phyloP scores from a whole-genome alignment of 2,797 vertebrate genomes.

The Leptatherina wallacei region DNA sequence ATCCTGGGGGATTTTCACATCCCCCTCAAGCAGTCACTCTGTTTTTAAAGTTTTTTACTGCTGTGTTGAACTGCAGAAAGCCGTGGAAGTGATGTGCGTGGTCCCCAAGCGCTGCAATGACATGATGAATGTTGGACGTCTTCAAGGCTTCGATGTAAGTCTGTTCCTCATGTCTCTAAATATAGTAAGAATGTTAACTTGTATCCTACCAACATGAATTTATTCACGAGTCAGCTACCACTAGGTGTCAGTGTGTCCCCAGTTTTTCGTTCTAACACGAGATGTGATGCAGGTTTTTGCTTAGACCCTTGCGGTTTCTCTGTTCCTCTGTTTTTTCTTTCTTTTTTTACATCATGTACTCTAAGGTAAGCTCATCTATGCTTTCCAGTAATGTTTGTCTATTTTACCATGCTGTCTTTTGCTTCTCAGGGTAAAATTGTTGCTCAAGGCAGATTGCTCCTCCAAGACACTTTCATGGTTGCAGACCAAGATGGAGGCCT shows the following conservation, averaged over 20 bases:
- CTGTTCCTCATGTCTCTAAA: neutral
- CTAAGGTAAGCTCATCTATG: neutral
- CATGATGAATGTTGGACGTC: conserved; percentile 99
- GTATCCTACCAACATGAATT: neutral
- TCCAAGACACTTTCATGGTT: conserved; percentile 97
- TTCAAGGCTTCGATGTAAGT: conserved; percentile 98
- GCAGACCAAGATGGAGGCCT: conserved; percentile 94
- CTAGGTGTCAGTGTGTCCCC: conserved; percentile 50
- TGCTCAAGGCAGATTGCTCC: conserved; percentile 94
- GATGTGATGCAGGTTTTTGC: neutral
- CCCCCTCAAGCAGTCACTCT: neutral
- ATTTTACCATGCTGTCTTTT: neutral
- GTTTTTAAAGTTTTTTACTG: conserved; percentile 12
- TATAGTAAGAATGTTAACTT: neutral
- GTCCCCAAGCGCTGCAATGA: conserved; percentile 99
- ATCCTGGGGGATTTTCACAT: neutral
- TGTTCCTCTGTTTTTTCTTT: neutral
- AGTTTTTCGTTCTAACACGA: conserved; percentile 4
- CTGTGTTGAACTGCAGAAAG: conserved; percentile 85
- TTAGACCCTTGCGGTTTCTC: neutral
- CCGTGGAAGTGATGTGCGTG: conserved; percentile 98
- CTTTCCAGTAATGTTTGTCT: neutral
- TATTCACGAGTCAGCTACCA: conserved; percentile 8
- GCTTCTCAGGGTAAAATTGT: conserved; percentile 94
- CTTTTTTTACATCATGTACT: too few relatives aligned